phyloP scores from a whole-genome alignment of 2,888 invertebrate genomes.

The Leptinotarsa juncta region DNA sequence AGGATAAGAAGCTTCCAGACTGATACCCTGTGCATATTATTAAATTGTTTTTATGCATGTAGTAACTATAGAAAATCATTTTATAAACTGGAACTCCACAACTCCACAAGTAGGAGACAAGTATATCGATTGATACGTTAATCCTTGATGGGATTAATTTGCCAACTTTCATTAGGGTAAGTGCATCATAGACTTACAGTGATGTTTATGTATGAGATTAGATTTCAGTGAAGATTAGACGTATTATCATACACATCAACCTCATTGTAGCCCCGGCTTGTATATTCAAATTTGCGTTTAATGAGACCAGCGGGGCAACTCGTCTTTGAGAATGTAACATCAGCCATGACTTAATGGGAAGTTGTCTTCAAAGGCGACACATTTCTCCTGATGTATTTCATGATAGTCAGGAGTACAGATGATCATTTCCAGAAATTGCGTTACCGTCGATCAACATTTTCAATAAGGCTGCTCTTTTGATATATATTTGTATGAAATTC shows the following conservation, averaged over 20 bases:
- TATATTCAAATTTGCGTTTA: not conserved
- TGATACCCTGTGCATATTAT: no score
- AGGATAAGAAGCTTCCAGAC: no score
- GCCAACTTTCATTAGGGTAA: not conserved
- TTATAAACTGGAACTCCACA: no score
- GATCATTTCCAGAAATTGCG: no score
- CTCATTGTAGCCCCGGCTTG: not conserved
- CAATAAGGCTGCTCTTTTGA: no score
- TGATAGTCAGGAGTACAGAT: no score
- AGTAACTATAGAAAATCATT: no score
- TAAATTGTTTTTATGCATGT: no score
- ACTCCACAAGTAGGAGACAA: no score
- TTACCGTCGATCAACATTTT: no score
- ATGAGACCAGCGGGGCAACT: not conserved
- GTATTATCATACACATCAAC: conserved; percentile 3
- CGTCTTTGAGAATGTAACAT: not conserved
- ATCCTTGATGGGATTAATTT: not conserved
- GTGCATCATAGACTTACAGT: not conserved
- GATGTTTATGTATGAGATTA: conserved; percentile 2
- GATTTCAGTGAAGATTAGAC: not conserved
- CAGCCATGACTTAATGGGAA: not conserved
- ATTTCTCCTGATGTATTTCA: no score
- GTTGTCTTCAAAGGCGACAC: not conserved
- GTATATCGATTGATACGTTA: not conserved
- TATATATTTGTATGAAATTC: no score